A percentile compares a stretch with the other conserved stretches of the same genome.
These are phyloP conservation scores for Sylvilagus bachmani DNA, from an alignment of 2,113 vertebrate species.

Conservation along the genomic window DNA sequence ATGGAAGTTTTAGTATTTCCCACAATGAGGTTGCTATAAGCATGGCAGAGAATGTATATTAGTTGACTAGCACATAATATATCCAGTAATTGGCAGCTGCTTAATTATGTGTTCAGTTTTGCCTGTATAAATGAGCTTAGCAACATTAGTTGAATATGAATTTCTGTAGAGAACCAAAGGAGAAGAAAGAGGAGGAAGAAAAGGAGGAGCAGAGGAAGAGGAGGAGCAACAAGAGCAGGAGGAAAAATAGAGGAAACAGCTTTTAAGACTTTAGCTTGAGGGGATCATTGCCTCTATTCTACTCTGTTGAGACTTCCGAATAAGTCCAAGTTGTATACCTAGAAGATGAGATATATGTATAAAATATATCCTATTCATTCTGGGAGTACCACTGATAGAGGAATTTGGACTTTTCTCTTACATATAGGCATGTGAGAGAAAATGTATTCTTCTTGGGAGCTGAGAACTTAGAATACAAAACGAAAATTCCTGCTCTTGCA, in stretches of 20 bases:
- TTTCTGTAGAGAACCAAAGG: not conserved
- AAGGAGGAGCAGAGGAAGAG: not conserved
- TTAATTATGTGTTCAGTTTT: not conserved
- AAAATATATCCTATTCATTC: slow-evolving; percentile 16
- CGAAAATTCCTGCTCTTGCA: not conserved
- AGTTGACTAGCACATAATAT: too few species aligned
- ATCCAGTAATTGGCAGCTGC: not conserved
- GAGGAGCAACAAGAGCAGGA: not conserved
- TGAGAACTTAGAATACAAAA: not conserved
- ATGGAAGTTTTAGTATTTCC: not conserved
- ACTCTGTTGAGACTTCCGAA: not conserved
- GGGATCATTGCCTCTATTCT: not conserved
- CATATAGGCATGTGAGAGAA: not conserved
- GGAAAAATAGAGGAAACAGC: not conserved
- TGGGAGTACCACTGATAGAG: not conserved
- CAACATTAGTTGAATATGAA: not conserved
- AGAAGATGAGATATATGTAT: not conserved
- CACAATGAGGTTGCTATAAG: not conserved
- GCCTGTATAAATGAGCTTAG: not conserved
- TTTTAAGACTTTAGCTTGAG: not conserved
- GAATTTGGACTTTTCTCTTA: slow-evolving; percentile 9
- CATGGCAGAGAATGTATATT: not conserved
- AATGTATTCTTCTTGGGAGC: not conserved
- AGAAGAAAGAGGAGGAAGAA: not conserved
- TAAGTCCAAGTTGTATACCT: not conserved